Percentiles rank a stretch among this genome's conserved stretches.
Evolutionary conservation across 2,113 vertebrate genomes (phyloP).

Genomic region (Seriola rivoliana): DNA sequence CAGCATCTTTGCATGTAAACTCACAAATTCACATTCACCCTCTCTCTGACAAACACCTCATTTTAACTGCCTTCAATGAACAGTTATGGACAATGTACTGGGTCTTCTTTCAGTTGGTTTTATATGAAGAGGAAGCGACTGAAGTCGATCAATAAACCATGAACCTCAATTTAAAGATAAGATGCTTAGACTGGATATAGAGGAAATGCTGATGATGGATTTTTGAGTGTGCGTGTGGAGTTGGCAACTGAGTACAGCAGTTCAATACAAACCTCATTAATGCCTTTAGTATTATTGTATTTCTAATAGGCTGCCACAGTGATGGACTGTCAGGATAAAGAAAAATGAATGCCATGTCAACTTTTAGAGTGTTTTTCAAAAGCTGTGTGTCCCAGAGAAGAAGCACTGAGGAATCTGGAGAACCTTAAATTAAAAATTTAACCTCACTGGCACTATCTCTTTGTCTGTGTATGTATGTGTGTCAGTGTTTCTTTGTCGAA

Average conservation of each 20-base stretch:
- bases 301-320: slow-evolving; percentile 60
- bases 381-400: slow-evolving; percentile 2
- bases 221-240: background rate
- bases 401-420: slow-evolving; percentile 10
- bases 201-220: slow-evolving; percentile 27
- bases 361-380: background rate
- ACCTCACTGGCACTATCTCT: background rate
- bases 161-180: slow-evolving; percentile 53
- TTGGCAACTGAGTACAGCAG: slow-evolving; percentile 20
- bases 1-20: background rate
- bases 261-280: slow-evolving; percentile 72
- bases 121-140: slow-evolving; percentile 30
- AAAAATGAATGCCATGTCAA: slow-evolving; percentile 36
- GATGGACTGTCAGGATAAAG: slow-evolving; percentile 46
- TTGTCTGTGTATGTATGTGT: background rate
- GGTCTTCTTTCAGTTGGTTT: background rate
- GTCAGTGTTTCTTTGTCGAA: background rate
- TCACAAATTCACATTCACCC: background rate
- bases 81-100: background rate
- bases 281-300: slow-evolving; percentile 67
- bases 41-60: background rate
- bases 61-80: slow-evolving; percentile 11
- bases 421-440: slow-evolving; percentile 15
- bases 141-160: slow-evolving; percentile 38
- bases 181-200: slow-evolving; percentile 27